These are phyloP conservation scores for Callithrix jacchus DNA, from an alignment of 2,113 vertebrate genomes.

Conservation along the genomic window DNA sequence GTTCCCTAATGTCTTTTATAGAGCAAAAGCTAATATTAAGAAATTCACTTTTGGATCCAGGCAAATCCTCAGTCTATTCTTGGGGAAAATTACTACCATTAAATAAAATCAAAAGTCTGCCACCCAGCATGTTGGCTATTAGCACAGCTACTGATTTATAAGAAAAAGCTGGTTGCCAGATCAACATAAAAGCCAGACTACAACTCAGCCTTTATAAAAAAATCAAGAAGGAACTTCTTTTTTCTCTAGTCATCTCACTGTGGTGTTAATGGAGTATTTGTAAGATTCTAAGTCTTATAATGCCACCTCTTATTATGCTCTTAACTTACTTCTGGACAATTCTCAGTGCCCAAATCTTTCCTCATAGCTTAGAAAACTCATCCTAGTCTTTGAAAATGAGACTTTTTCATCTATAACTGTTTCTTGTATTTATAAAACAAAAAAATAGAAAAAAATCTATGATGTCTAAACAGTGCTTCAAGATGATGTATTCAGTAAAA, in stretches of 20 bases:
- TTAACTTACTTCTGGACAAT: background rate
- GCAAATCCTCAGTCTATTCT: background rate
- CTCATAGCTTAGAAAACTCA: background rate
- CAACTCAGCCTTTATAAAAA: slow-evolving; percentile 23
- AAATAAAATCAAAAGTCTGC: background rate
- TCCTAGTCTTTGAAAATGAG: background rate
- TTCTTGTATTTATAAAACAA: slow-evolving; percentile 20
- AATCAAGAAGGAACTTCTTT: background rate
- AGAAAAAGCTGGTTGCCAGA: background rate
- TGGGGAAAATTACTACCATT: background rate
- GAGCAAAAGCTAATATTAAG: background rate
- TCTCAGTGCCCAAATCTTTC: background rate
- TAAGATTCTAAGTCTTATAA: background rate
- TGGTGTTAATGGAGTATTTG: background rate
- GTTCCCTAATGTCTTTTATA: background rate
- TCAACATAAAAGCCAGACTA: slow-evolving; percentile 6
- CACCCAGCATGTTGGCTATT: background rate
- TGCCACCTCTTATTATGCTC: background rate
- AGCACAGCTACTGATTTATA: background rate
- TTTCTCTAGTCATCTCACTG: background rate
- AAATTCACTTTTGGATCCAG: background rate
- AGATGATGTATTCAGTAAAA: background rate
- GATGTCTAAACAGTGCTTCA: background rate
- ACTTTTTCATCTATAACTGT: background rate
- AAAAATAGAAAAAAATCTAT: background rate